Evolutionary conservation across 2,797 vertebrate genomes (phyloP).

Genomic region (Spondyliosoma cantharus): DNA sequence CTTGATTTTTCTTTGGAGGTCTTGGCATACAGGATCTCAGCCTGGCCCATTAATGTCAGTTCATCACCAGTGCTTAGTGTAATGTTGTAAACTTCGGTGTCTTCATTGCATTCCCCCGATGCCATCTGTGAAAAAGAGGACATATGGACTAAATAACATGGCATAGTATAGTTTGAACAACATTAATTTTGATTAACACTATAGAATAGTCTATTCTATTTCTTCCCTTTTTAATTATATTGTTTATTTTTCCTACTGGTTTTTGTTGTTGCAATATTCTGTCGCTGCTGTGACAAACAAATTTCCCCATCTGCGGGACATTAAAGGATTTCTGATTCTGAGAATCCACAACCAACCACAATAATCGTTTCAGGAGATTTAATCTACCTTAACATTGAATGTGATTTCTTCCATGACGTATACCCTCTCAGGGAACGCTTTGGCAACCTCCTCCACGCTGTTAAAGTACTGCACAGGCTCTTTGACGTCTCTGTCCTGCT

Average conservation of each 20-base stretch:
- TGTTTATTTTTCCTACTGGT: no score
- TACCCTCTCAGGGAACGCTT: slow-evolving; percentile 98
- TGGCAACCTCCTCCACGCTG: slow-evolving; percentile 99
- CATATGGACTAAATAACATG: no score
- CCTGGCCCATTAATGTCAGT: slow-evolving; percentile 98
- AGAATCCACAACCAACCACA: neutral
- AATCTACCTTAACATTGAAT: slow-evolving; percentile 97
- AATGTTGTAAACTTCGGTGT: slow-evolving; percentile 98
- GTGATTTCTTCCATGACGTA: slow-evolving; percentile 99
- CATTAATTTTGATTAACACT: no score
- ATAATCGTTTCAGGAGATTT: neutral
- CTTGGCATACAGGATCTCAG: slow-evolving; percentile 98
- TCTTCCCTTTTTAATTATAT: no score
- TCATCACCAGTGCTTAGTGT: slow-evolving; percentile 96
- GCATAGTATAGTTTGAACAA: no score
- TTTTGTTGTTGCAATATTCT: no score
- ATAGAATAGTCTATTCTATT: no score
- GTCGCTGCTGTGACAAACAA: no score
- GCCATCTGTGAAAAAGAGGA: slow-evolving; percentile 88
- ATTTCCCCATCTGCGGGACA: no score
- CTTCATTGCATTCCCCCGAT: slow-evolving; percentile 97
- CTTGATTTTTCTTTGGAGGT: slow-evolving; percentile 95
- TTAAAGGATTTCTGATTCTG: no score
- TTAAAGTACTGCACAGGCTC: slow-evolving; percentile 99
- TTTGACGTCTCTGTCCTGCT: slow-evolving; percentile 98